Base-by-base conservation (phyloP, 1,140 invertebrate species). In the Drosophila yakuba region DNA sequence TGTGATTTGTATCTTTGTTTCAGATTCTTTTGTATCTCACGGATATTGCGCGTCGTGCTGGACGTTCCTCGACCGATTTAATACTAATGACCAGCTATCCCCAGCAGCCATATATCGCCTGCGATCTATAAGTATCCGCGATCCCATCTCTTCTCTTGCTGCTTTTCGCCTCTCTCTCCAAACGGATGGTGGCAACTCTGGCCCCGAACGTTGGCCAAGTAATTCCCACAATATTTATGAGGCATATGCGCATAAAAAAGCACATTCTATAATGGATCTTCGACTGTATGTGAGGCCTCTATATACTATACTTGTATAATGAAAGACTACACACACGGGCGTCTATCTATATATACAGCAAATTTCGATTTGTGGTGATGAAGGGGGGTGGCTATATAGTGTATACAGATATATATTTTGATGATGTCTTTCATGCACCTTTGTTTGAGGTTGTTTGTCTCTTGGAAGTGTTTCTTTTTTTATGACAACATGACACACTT, bases 21-120 rank as follows among this genome's bases (percentile, higher is more conserved):
- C 17, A 38, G 12, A 48, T 59, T 69, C 25, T 48, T 55, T 69
- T 67, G 77, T 90, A 90, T 90, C 71, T 76, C 76, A 67, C 85
- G 84, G 85, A 85, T 84, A 85, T 68, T 74, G 74, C 83, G 86
- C 85, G 81, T 61, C 85, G 81, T 90, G 81, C 85, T 90, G 86
- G 84, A 91, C 78, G 89, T 82, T 74, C 89, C 80, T 91, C 83
- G 78, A 88, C 72, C 83, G 88, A 89, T 85, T 91, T 89, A 91
- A 91, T 91, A 91, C 89, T 91, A 91, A 91, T 77, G 80, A 45
- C 60, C 52, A 73, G 77, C 59, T 39, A 67, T 64, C 59, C 43
- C 17, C 85, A 67, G 36, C 74, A 62, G 43, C 45, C 64, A 69
- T 55, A 80, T 68, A 84, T 76, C 60, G 67, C 57, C 50, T 20